Percentiles rank a stretch among this genome's conserved stretches.
These are phyloP conservation scores for Tauraco hartlaubi DNA, from an alignment of 2,797 vertebrate species.

Conservation along the genomic window DNA sequence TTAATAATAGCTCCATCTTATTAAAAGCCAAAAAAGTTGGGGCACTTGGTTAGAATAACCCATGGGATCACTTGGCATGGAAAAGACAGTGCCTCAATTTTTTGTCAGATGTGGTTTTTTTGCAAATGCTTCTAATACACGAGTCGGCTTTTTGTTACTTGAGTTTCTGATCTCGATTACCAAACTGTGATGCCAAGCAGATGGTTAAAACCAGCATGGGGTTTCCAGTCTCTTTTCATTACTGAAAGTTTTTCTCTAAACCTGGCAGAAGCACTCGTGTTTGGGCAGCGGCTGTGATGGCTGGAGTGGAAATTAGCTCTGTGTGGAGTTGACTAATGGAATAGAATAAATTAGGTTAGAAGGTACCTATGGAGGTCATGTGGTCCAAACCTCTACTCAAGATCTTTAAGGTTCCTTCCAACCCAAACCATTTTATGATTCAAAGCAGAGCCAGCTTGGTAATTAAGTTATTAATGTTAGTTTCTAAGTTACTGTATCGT, in stretches of 20 bases:
- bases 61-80: rapidly evolving
- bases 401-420: no score
- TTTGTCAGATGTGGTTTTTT: background rate
- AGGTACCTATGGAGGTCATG: background rate
- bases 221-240: background rate
- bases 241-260: background rate
- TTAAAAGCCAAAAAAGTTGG: background rate
- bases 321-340: background rate
- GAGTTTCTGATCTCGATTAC: background rate
- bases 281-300: background rate
- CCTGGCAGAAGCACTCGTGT: background rate
- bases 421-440: no score
- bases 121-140: background rate
- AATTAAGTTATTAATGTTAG: background rate
- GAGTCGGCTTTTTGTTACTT: background rate
- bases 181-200: background rate
- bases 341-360: background rate
- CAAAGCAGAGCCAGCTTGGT: background rate
- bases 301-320: background rate
- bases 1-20: background rate
- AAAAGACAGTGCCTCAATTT: background rate
- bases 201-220: background rate
- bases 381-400: background rate
- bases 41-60: background rate
- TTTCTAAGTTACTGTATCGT: background rate